Conservation (phyloP, 2,888 invertebrate species). For the Bursaphelenchus okinawaensis region DNA sequence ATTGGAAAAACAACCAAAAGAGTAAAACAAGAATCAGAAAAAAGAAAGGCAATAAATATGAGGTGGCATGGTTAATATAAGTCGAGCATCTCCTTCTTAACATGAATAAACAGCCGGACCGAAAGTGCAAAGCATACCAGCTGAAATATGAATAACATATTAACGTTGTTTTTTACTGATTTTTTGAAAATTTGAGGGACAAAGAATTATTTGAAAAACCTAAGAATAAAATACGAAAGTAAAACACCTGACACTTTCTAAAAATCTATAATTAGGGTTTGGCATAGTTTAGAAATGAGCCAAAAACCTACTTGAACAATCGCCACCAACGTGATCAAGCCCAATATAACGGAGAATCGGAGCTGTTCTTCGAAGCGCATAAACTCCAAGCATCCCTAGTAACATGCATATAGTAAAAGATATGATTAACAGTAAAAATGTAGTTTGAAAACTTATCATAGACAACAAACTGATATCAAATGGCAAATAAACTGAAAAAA, state of each 20-base stretch:
- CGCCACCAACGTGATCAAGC: slow-evolving; percentile 18
- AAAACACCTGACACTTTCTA: background rate
- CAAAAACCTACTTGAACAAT: slow-evolving; percentile 24
- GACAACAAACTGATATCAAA: too few relatives aligned
- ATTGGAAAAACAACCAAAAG: background rate
- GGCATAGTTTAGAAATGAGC: background rate
- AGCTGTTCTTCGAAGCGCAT: slow-evolving; percentile 32
- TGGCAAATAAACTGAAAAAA: too few relatives aligned
- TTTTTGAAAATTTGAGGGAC: slow-evolving; percentile 1
- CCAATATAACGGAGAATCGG: slow-evolving; percentile 28
- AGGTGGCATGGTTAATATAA: slow-evolving; percentile 33
- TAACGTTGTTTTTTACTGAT: too few relatives aligned
- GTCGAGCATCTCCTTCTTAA: slow-evolving; percentile 49
- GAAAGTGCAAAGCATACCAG: slow-evolving; percentile 30
- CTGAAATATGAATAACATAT: slow-evolving; percentile 37
- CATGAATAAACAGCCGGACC: slow-evolving; percentile 36
- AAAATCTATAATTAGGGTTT: background rate
- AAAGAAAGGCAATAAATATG: background rate
- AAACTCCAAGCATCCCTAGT: slow-evolving; percentile 28
- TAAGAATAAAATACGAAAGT: background rate
- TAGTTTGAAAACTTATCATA: too few relatives aligned
- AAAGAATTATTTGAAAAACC: background rate
- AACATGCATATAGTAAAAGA: slow-evolving; percentile 7
- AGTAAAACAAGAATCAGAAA: background rate
- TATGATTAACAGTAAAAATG: too few relatives aligned